These are phyloP conservation scores for Neoscelio sp. DNA, from an alignment of 2,888 invertebrate species.

Conservation along the genomic window DNA sequence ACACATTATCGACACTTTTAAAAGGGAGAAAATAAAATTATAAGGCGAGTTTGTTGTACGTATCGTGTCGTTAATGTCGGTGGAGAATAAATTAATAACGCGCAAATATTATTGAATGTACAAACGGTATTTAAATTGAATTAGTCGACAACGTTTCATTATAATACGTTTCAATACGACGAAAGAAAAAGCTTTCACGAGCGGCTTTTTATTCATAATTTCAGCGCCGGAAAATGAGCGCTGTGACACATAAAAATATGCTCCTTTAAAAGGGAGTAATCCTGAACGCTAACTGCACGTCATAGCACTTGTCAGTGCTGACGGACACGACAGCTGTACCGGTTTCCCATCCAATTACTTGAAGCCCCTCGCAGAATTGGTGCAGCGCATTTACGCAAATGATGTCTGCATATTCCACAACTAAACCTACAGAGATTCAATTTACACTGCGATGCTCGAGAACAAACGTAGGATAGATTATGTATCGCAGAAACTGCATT, in stretches of 20 bases:
- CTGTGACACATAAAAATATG: constrained; percentile 40
- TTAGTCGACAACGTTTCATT: constrained; percentile 23
- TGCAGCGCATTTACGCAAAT: constrained; percentile 66
- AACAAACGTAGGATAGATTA: constrained; percentile 46
- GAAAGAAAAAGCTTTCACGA: constrained; percentile 2
- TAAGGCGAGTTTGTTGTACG: background rate
- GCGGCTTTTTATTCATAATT: constrained; percentile 20
- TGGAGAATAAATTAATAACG: constrained; percentile 6
- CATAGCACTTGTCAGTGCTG: constrained; percentile 68
- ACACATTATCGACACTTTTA: constrained; percentile 17
- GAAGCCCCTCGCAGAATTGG: constrained; percentile 66
- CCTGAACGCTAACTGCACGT: constrained; percentile 68
- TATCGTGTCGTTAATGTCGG: background rate
- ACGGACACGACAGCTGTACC: constrained; percentile 69
- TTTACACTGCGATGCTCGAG: constrained; percentile 47
- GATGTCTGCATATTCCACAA: constrained; percentile 64
- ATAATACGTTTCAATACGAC: constrained; percentile 6
- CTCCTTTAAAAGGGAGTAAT: constrained; percentile 52
- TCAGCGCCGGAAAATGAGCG: constrained; percentile 23
- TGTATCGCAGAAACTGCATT: constrained; percentile 28
- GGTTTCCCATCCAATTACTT: constrained; percentile 72
- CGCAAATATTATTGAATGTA: constrained; percentile 20
- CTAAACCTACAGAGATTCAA: constrained; percentile 61
- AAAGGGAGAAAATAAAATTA: background rate
- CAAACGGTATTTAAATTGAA: constrained; percentile 14